phyloP scores from a whole-genome alignment of 1,140 invertebrate species.

The Papilio glaucus region DNA sequence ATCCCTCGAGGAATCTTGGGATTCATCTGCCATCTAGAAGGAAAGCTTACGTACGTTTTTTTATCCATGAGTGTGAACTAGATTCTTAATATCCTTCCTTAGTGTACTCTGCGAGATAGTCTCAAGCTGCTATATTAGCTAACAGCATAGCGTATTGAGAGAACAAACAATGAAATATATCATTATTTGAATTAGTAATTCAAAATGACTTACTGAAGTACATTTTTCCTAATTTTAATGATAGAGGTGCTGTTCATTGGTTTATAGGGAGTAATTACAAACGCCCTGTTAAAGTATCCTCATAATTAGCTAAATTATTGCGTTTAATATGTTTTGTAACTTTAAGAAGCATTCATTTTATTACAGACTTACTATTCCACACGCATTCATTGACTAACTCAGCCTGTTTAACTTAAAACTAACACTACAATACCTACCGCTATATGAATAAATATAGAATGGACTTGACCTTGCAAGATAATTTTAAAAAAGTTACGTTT shows the following conservation, averaged over 20 bases:
- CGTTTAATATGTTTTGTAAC: not conserved
- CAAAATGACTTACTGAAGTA: no score
- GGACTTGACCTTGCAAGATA: constrained; percentile 14
- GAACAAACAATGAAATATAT: no score
- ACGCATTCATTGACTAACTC: constrained; percentile 25
- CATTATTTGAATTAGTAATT: not conserved
- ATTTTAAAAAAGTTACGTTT: constrained; percentile 21
- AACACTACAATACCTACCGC: constrained; percentile 15
- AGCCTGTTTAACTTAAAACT: constrained; percentile 31
- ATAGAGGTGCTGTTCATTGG: not conserved
- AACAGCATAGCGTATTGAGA: not conserved
- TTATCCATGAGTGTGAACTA: not conserved
- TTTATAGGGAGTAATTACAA: not conserved
- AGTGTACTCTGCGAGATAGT: no score
- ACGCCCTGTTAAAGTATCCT: not conserved
- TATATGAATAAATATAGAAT: constrained; percentile 21
- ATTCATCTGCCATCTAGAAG: not conserved
- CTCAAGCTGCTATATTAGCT: no score
- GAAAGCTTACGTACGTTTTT: not conserved
- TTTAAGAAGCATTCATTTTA: constrained; percentile 6
- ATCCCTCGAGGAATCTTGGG: not conserved
- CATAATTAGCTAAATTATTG: constrained; percentile 24
- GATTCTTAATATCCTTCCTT: no score
- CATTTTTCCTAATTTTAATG: no score
- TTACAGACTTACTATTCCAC: not conserved